Evolutionary conservation across 2,888 invertebrate species (phyloP).

Genomic region (Scrobipalpa costella): DNA sequence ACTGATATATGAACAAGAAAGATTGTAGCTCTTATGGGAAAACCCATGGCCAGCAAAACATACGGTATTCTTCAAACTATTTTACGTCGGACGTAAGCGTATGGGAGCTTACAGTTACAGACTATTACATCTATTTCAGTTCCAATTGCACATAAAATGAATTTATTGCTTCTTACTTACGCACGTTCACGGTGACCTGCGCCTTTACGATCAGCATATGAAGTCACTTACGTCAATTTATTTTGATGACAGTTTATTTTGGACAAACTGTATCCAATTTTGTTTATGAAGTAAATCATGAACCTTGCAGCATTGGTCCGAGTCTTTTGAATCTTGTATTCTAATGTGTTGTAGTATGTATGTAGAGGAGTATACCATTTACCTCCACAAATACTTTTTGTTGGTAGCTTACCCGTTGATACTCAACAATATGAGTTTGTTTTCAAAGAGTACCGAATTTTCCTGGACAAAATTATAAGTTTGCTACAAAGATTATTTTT

Average conservation of each 20-base stretch:
- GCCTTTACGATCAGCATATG: conserved; percentile 35
- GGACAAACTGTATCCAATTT: neutral
- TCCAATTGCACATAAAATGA: conserved; percentile 72
- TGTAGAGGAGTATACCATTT: too few species aligned
- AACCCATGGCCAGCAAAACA: neutral
- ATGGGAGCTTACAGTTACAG: conserved; percentile 37
- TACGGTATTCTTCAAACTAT: neutral
- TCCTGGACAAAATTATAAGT: too few species aligned
- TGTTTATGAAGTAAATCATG: neutral
- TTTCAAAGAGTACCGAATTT: too few species aligned
- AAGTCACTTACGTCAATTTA: conserved; percentile 18
- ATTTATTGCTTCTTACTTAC: conserved; percentile 62
- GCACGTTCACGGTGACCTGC: conserved; percentile 45
- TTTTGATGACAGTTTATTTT: conserved; percentile 24
- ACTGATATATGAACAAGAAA: too few species aligned
- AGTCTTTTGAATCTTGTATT: too few species aligned
- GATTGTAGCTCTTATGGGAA: too few species aligned
- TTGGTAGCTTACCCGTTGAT: too few species aligned
- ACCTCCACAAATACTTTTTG: too few species aligned
- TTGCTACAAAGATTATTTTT: too few species aligned
- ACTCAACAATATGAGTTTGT: too few species aligned
- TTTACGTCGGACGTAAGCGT: neutral
- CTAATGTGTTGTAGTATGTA: too few species aligned
- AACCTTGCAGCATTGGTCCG: neutral
- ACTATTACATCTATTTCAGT: conserved; percentile 64